phyloP scores from a whole-genome alignment of 2,888 invertebrate species.

The Plagiodera versicolora region DNA sequence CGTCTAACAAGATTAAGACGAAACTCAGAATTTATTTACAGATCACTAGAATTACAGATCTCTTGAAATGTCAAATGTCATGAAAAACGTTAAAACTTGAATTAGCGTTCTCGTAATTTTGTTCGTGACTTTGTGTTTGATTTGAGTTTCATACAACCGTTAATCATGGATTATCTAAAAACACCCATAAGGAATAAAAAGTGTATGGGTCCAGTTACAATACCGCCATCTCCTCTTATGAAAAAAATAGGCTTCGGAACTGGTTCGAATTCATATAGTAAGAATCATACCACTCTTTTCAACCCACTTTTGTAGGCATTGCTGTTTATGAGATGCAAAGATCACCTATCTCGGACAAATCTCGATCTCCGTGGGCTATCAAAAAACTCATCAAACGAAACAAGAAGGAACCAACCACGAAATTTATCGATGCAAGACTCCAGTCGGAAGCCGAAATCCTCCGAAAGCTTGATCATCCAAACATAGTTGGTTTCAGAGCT shows the following conservation, averaged over 20 bases:
- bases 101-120: too few relatives aligned
- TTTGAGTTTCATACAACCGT: background rate
- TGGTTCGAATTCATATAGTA: slow-evolving; percentile 55
- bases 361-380: slow-evolving; percentile 84
- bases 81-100: too few relatives aligned
- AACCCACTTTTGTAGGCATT: slow-evolving; percentile 60
- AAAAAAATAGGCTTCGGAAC: slow-evolving; percentile 77
- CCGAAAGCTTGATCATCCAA: slow-evolving; percentile 71
- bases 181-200: slow-evolving; percentile 56
- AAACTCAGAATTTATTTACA: too few relatives aligned
- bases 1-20: too few relatives aligned
- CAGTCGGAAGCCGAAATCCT: slow-evolving; percentile 73
- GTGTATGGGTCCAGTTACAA: slow-evolving; percentile 39
- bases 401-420: slow-evolving; percentile 44
- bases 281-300: too few relatives aligned
- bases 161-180: slow-evolving; percentile 51
- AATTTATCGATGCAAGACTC: slow-evolving; percentile 58
- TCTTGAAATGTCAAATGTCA: too few relatives aligned
- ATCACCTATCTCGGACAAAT: slow-evolving; percentile 67
- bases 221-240: slow-evolving; percentile 75
- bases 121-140: too few relatives aligned
- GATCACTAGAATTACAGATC: too few relatives aligned
- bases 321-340: slow-evolving; percentile 76
- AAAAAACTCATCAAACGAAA: slow-evolving; percentile 65
- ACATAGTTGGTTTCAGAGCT: slow-evolving; percentile 77